A percentile compares a stretch with the other conserved stretches of the same genome.
These are phyloP conservation scores for Ips typographus DNA, from an alignment of 1,140 invertebrate genomes.

Conservation along the genomic window DNA sequence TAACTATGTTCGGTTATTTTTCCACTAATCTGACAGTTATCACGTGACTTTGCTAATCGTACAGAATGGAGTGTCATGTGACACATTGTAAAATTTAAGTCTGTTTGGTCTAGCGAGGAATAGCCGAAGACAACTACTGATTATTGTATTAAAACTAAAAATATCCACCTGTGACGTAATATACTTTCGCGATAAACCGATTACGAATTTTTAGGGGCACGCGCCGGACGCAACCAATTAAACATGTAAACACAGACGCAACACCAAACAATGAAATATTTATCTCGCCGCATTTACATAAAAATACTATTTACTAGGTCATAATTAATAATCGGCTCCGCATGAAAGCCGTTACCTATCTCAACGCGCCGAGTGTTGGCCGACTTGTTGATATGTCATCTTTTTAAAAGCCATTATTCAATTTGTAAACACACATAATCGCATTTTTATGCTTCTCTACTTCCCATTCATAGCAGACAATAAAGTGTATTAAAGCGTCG, in stretches of 20 bases:
- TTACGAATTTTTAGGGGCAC: conserved; percentile 3
- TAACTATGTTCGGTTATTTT: too few relatives aligned
- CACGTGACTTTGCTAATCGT: too few relatives aligned
- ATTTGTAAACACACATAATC: conserved; percentile 32
- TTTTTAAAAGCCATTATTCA: conserved; percentile 32
- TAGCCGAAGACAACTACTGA: too few relatives aligned
- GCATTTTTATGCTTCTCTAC: conserved; percentile 28
- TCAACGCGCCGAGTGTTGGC: conserved; percentile 15
- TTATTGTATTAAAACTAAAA: too few relatives aligned
- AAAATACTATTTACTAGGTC: conserved; percentile 30
- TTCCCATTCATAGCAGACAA: conserved; percentile 28
- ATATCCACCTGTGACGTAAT: background rate
- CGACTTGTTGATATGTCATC: conserved; percentile 28
- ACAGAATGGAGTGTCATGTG: too few relatives aligned
- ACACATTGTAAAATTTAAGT: too few relatives aligned
- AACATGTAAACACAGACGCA: conserved; percentile 22
- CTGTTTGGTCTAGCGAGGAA: too few relatives aligned
- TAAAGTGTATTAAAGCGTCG: conserved; percentile 22
- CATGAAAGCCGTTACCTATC: conserved; percentile 30
- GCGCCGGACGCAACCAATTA: conserved; percentile 17
- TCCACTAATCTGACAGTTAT: too few relatives aligned
- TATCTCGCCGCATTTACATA: conserved; percentile 34
- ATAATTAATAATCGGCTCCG: conserved; percentile 26
- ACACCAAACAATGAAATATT: conserved; percentile 29
- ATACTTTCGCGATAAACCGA: background rate